phyloP scores from a whole-genome alignment of 1,140 invertebrate species.

The Bombus polaris region DNA sequence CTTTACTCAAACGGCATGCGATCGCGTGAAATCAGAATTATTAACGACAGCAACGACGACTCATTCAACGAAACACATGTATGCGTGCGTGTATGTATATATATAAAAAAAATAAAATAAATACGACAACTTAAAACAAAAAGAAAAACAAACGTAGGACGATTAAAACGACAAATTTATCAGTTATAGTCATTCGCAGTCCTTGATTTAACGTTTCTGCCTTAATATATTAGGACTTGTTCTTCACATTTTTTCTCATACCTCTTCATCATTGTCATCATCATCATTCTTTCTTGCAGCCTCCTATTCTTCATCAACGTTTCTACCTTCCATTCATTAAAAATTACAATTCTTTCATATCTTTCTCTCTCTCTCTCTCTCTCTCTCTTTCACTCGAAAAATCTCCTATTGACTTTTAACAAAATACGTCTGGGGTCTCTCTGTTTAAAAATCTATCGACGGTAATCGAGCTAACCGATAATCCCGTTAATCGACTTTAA shows the following conservation, averaged over 20 bases:
- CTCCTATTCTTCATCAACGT: constrained; percentile 6
- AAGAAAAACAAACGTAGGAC: constrained; percentile 43
- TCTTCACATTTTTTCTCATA: not conserved
- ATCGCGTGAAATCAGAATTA: constrained; percentile 43
- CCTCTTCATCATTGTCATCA: not conserved
- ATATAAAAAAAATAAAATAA: constrained; percentile 76
- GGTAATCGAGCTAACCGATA: constrained; percentile 31
- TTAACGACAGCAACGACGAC: constrained; percentile 12
- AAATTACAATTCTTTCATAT: constrained; percentile 18
- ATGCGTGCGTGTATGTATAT: constrained; percentile 14
- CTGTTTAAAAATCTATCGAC: constrained; percentile 24
- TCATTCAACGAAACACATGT: constrained; percentile 40
- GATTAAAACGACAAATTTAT: constrained; percentile 44
- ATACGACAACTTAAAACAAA: constrained; percentile 75
- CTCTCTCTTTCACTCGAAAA: not conserved
- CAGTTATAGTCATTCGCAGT: constrained; percentile 29
- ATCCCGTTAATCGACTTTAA: constrained; percentile 42
- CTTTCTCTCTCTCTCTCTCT: not conserved
- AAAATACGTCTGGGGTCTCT: constrained; percentile 2
- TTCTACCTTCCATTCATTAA: constrained; percentile 8
- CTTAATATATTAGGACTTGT: not conserved
- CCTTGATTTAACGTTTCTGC: constrained; percentile 9
- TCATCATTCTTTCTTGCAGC: not conserved
- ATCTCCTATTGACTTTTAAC: constrained; percentile 25
- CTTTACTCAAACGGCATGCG: constrained; percentile 30